Evolutionary conservation across 2,797 vertebrate species (phyloP).

Genomic region (Artibeus jamaicensis): DNA sequence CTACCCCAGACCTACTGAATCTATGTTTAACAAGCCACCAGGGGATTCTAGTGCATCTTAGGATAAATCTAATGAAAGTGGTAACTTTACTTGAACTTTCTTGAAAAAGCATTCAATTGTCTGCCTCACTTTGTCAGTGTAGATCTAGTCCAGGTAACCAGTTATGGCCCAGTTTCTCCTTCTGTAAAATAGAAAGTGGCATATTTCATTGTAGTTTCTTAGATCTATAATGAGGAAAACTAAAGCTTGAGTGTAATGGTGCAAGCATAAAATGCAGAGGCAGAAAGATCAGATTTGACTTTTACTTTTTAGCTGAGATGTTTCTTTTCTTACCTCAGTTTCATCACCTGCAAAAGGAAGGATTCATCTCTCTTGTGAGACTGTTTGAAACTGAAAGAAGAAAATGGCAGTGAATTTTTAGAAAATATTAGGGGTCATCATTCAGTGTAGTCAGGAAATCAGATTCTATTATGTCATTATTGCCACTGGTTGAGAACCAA

Average conservation of each 20-base stretch:
- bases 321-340: neutral
- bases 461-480: neutral
- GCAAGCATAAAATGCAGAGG: neutral
- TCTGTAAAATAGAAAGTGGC: neutral
- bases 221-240: neutral
- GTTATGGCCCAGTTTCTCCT: neutral
- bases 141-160: neutral
- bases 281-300: neutral
- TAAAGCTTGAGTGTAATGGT: neutral
- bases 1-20: neutral
- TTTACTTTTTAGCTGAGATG: neutral
- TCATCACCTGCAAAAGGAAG: neutral
- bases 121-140: neutral
- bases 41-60: neutral
- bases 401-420: neutral
- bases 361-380: neutral
- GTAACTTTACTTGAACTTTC: neutral
- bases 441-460: neutral
- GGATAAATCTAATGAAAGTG: neutral
- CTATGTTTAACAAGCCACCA: neutral
- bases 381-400: neutral
- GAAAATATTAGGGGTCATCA: neutral
- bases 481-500: neutral
- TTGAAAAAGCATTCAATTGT: neutral
- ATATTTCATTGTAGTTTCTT: neutral